Evolutionary conservation across 2,113 vertebrate genomes (phyloP), one percentile per base, ranked within the genome.

Genomic region (Toxotes chatareus): DNA sequence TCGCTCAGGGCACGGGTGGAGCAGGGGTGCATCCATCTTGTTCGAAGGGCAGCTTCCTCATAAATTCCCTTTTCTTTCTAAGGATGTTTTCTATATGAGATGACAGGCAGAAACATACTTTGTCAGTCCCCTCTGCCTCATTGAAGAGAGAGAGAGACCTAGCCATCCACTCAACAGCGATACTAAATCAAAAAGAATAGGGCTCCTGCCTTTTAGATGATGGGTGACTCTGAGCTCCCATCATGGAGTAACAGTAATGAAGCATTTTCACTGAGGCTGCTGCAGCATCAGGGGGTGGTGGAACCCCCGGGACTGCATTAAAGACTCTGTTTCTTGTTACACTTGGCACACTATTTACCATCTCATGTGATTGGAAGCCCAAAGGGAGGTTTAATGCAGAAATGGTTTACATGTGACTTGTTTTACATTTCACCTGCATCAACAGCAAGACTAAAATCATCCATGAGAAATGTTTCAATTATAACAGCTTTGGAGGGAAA

Each of bases 241-340:
- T 90, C 80, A 85, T 69, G 66, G 64, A 88, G 80, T 46, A 82
- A 85, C 88, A 74, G 76, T 82, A 85, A 90, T 89, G 86, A 85
- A 89, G 76, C 73, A 67, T 83, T 83, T 76, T 84, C 74, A 84
- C 38, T 1, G 78, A 80, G 78, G 51, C 72, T 53, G 55, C 73
- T 36, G 73, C 65, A 71, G 65, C 59, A 12, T 82, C 82, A 61
- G 73, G 80, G 71, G 75, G 84, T 46, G 80, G 82, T 27, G 73
- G 66, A 77, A 82, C 86, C 55, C 65, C 32, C 3, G 8, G 67
- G 80, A 76, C 77, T 73, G 79, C 79, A 88, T 81, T 83, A 82
- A 68, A 79, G 79, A 80, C 76, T 78, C 53, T 76, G 70, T 85
- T 88, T 81, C 36, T 73, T 86, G 71, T 84, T 79, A 86, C 61